These are phyloP conservation scores for Lithophane socia DNA, from an alignment of 2,888 invertebrate genomes.

Conservation along the genomic window DNA sequence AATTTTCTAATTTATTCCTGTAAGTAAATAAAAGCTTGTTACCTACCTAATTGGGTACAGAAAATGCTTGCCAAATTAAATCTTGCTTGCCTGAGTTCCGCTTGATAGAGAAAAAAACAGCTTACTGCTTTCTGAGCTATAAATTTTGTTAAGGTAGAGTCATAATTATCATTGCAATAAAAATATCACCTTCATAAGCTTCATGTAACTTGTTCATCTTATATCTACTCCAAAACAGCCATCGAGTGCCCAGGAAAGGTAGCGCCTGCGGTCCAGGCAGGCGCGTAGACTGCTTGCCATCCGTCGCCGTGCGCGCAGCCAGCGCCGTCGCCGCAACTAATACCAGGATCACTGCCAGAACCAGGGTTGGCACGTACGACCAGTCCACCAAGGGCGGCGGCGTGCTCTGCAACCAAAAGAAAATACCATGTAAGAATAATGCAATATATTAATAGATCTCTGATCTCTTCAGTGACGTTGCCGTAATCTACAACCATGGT, in stretches of 20 bases:
- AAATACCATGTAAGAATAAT: background rate
- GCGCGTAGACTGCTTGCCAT: conserved; percentile 72
- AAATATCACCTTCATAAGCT: conserved; percentile 93
- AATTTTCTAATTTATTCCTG: background rate
- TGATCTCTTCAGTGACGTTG: background rate
- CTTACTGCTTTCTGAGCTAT: background rate
- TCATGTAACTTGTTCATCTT: conserved; percentile 94
- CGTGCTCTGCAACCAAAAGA: conserved; percentile 72
- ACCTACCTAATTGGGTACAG: background rate
- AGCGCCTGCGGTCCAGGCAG: conserved; percentile 94
- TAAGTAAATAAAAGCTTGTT: background rate
- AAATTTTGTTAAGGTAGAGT: background rate
- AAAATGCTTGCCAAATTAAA: background rate
- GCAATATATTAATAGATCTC: background rate
- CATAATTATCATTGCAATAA: background rate
- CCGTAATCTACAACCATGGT: background rate
- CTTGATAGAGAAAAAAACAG: background rate
- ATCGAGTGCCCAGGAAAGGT: conserved; percentile 94
- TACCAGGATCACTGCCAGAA: conserved; percentile 78
- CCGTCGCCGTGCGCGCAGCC: conserved; percentile 71
- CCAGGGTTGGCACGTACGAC: conserved; percentile 85
- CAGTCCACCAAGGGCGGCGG: conserved; percentile 85
- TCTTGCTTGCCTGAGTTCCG: background rate
- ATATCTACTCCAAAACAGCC: conserved; percentile 94
- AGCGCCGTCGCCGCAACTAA: conserved; percentile 79